phyloP scores from a whole-genome alignment of 2,113 vertebrate genomes.

The Corapipo altera region DNA sequence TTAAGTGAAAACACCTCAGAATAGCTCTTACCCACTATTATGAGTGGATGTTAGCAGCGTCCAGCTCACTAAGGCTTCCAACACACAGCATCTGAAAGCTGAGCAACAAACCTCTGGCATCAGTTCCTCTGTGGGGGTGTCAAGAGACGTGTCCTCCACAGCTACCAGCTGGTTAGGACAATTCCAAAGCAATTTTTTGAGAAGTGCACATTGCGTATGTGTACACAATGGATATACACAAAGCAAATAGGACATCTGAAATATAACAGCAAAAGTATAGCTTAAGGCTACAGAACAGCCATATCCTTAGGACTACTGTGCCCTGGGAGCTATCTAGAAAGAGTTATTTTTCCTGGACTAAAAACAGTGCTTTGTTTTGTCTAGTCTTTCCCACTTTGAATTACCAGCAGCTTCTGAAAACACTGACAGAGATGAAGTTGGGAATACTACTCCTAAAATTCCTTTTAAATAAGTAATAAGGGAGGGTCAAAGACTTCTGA shows the following conservation, averaged over 20 bases:
- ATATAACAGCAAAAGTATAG: background rate
- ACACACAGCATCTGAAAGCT: background rate
- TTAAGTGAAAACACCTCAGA: background rate
- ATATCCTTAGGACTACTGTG: background rate
- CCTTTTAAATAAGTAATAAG: slow-evolving; percentile 24
- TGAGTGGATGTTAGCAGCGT: background rate
- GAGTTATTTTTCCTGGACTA: background rate
- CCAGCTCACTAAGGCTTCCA: background rate
- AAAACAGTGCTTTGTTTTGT: background rate
- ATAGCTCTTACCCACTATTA: background rate
- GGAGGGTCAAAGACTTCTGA: slow-evolving; percentile 42
- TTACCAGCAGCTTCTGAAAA: background rate
- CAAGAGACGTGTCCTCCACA: accelerated
- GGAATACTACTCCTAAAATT: slow-evolving; percentile 1
- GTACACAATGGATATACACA: background rate
- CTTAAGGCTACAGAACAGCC: background rate
- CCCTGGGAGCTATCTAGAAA: background rate
- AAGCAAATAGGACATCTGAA: background rate
- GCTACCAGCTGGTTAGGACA: background rate
- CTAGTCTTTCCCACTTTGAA: background rate
- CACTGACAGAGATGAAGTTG: background rate
- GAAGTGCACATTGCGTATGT: background rate
- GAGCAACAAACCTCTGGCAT: background rate
- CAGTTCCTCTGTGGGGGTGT: background rate
- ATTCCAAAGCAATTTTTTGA: background rate